Percentiles rank a stretch among this genome's conserved stretches.
Evolutionary conservation across 1,140 invertebrate species (phyloP).

Genomic region (Drosophila oshimai): DNA sequence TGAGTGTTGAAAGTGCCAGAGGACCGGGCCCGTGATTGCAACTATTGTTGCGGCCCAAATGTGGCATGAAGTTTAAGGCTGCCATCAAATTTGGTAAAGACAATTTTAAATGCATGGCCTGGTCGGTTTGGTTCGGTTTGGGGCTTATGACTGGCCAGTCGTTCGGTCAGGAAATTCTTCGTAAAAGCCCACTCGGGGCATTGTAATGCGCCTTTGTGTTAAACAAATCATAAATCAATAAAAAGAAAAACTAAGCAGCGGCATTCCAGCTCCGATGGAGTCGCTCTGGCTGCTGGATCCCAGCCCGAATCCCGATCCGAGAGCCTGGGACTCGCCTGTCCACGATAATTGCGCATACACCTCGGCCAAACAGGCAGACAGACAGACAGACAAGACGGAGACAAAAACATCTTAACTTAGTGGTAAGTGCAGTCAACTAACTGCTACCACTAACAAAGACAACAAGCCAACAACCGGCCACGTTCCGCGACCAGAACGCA

Average conservation of each 20-base stretch:
- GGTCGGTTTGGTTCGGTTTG: too few species aligned
- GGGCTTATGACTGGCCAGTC: slow-evolving; percentile 44
- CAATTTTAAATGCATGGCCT: slow-evolving; percentile 73
- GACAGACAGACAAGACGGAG: too few species aligned
- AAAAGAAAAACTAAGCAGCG: slow-evolving; percentile 76
- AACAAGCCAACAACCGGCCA: slow-evolving; percentile 57
- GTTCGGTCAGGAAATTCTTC: slow-evolving; percentile 53
- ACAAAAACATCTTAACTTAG: slow-evolving; percentile 81
- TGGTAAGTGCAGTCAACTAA: slow-evolving; percentile 78
- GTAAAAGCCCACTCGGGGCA: slow-evolving; percentile 65
- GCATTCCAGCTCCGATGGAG: slow-evolving; percentile 59
- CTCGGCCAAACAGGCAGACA: slow-evolving; percentile 36
- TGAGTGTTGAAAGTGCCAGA: slow-evolving; percentile 69
- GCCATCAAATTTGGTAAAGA: slow-evolving; percentile 80
- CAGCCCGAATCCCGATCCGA: background rate
- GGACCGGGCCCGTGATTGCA: slow-evolving; percentile 62
- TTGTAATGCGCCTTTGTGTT: slow-evolving; percentile 79
- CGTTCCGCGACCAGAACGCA: slow-evolving; percentile 71
- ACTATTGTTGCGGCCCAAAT: slow-evolving; percentile 75
- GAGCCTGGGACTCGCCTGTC: slow-evolving; percentile 35
- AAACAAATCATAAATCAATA: slow-evolving; percentile 81
- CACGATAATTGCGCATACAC: slow-evolving; percentile 61
- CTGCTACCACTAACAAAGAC: slow-evolving; percentile 79
- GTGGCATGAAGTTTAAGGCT: slow-evolving; percentile 79
- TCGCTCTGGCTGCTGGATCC: slow-evolving; percentile 33